These are phyloP conservation scores for Crypturellus tataupa DNA, from an alignment of 2,797 vertebrate genomes.

Conservation along the genomic window DNA sequence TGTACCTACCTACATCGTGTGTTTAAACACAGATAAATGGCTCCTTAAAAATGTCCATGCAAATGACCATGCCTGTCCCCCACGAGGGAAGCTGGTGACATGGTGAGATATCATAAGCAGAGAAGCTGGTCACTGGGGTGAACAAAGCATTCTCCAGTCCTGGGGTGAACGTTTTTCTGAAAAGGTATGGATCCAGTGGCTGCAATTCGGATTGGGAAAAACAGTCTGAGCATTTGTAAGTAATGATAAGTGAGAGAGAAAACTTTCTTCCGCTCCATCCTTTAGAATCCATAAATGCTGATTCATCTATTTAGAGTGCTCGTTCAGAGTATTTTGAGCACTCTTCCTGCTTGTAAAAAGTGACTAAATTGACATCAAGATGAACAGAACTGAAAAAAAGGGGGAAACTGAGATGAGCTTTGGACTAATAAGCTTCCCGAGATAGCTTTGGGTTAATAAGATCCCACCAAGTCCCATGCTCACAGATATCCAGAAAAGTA, in stretches of 20 bases:
- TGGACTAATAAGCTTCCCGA: neutral
- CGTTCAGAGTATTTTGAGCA: neutral
- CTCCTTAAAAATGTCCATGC: neutral
- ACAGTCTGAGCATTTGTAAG: neutral
- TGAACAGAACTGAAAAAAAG: neutral
- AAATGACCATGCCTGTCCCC: neutral
- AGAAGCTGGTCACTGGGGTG: neutral
- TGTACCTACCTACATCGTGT: neutral
- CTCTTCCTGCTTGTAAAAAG: neutral
- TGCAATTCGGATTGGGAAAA: neutral
- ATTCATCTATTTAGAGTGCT: neutral
- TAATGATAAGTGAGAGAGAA: neutral
- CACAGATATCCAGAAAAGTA: neutral
- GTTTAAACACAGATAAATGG: neutral
- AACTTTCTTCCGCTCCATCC: neutral
- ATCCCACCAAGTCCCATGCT: neutral
- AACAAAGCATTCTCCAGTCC: accelerated
- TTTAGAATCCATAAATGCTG: neutral
- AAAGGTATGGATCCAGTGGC: neutral
- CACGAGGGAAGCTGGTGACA: neutral
- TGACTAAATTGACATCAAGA: neutral
- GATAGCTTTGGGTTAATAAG: neutral
- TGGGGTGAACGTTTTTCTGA: neutral
- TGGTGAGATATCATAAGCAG: neutral
- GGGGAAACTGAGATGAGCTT: neutral